These are phyloP conservation scores for Scytalopus superciliaris DNA, from an alignment of 2,113 vertebrate genomes.

Conservation along the genomic window DNA sequence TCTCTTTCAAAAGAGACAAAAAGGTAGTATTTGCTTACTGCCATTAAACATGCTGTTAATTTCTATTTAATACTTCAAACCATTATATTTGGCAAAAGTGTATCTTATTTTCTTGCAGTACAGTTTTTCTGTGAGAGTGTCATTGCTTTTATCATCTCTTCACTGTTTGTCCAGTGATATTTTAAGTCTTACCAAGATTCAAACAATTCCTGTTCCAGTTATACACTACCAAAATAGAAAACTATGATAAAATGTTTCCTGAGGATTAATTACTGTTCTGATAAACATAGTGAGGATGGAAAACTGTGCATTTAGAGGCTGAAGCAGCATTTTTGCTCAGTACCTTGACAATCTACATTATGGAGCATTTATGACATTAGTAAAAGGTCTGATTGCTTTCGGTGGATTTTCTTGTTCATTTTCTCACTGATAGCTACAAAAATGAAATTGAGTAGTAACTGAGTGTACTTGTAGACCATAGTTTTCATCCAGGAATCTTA, in stretches of 20 bases:
- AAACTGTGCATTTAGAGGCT: neutral
- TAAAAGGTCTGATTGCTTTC: neutral
- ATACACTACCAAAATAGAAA: neutral
- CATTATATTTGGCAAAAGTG: neutral
- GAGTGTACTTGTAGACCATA: neutral
- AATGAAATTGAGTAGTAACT: neutral
- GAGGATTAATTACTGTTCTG: neutral
- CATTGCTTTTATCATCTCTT: neutral
- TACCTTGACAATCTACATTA: neutral
- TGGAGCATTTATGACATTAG: neutral
- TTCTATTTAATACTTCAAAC: neutral
- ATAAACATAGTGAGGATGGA: neutral
- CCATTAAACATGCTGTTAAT: neutral
- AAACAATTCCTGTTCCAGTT: neutral
- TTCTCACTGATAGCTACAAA: neutral
- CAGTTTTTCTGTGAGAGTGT: neutral
- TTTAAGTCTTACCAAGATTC: neutral
- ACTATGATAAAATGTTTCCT: neutral
- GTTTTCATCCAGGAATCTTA: neutral
- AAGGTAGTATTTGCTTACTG: neutral
- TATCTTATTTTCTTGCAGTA: neutral
- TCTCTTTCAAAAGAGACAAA: neutral
- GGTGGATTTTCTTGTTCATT: neutral
- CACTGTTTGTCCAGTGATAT: neutral
- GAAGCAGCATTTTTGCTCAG: neutral